Base-by-base conservation (phyloP, 2,888 invertebrate genomes). In the Ptychoptera albimana region DNA sequence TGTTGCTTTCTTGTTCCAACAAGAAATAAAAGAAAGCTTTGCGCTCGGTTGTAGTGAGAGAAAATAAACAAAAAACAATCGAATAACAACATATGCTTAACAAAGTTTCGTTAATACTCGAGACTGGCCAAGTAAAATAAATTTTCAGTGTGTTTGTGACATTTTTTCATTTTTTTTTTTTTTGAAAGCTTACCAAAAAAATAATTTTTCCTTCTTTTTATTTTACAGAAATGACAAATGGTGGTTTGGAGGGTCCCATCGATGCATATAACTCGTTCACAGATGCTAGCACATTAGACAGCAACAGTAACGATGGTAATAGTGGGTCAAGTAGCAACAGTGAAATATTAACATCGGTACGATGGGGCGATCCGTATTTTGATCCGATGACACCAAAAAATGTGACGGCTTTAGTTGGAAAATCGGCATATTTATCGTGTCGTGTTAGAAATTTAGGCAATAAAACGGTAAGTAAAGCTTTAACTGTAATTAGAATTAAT, bases 331-430 rank as follows among this genome's bases (percentile, higher is more conserved):
- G 60, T 23, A 42, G 30, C 34, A 23, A 23, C 23, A 23, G 4
- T 23, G 23, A 23, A 5, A 23, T 23, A 23, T 35, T 16, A 35
- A 34, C n/a, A 15, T n/a, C 14, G 12, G 35, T 34, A 12, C 34
- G 42, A 52, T 64, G 64, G 64, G 57, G 63, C 51, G 72, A 77
- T 57, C 82, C 83, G 8, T 77, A 79, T 54, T 82, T 83, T 65
- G 83, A 83, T 69, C 72, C 75, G 46, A 73, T 74, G 53, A 81
- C 82, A 43, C 80, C 82, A 39, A 70, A 78, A 48, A 83, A 84
- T 69, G 80, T 84, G 50, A 84, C 83, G 35, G 83, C 83, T 29
- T 73, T 83, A 36, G 81, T 83, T 50, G 83, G 83, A 56, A 83
- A 83, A 66, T 80, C 66, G 30, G 65, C 66, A 45, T 66, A 64